phyloP scores from a whole-genome alignment of 2,797 vertebrate species.

The Lemur catta region DNA sequence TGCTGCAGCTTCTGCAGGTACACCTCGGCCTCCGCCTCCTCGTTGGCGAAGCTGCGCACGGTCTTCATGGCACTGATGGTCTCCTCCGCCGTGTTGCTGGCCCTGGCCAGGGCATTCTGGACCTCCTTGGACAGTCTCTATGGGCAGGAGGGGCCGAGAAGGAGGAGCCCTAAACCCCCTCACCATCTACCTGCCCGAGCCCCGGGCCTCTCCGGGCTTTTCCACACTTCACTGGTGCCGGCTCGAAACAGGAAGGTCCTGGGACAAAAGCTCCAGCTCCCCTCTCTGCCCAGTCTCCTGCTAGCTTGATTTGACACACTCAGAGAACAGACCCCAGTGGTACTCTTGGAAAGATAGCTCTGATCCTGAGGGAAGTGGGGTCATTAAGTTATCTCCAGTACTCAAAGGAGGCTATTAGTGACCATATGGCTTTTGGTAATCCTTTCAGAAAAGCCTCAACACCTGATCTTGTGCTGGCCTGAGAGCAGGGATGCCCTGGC shows the following conservation, averaged over 20 bases:
- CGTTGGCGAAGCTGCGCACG: constrained; percentile 95
- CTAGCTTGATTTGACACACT: neutral
- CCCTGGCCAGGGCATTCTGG: constrained; percentile 92
- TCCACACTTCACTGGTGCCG: accelerated
- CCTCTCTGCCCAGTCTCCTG: neutral
- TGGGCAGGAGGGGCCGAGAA: neutral
- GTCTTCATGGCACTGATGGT: constrained; percentile 96
- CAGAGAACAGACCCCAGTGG: neutral
- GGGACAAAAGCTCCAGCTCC: neutral
- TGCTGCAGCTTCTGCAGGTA: constrained; percentile 89
- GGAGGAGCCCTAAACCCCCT: neutral
- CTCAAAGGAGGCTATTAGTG: neutral
- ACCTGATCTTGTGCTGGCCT: accelerated
- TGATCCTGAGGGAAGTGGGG: neutral
- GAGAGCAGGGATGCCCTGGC: neutral
- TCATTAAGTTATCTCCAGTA: neutral
- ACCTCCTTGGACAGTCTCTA: constrained; percentile 95
- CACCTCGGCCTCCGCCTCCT: constrained; percentile 88
- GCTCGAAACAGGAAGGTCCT: neutral
- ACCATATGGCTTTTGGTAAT: neutral
- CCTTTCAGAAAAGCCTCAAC: neutral
- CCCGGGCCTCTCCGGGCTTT: neutral
- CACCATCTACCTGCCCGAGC: neutral
- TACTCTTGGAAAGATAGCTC: neutral
- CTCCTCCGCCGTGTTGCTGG: constrained; percentile 96